phyloP scores from a whole-genome alignment of 35 echinoderm and acorn worm species.

The Stichopus chloronotus region DNA sequence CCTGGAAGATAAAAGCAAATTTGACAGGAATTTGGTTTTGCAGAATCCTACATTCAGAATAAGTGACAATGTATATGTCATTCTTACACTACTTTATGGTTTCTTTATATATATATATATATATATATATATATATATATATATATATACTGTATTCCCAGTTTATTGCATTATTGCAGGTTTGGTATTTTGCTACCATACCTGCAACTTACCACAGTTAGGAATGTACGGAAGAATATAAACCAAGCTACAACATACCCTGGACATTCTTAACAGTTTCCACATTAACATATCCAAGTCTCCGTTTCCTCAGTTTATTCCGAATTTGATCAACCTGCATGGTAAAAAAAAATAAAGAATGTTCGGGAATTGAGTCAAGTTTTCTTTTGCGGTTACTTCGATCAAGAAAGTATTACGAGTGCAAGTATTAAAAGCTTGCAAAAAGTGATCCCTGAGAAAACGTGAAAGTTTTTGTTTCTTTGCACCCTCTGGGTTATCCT shows the following conservation, averaged over 20 bases:
- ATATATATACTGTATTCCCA: not conserved
- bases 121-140: not conserved
- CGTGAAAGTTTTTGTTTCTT: not conserved
- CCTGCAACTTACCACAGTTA: too few species aligned
- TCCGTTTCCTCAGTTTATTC: constrained; percentile 60
- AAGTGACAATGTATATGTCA: too few species aligned
- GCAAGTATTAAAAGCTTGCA: not conserved
- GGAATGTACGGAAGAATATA: too few species aligned
- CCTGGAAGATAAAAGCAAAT: constrained; percentile 57
- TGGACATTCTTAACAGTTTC: constrained; percentile 83
- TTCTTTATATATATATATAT: not conserved
- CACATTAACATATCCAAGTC: constrained; percentile 62
- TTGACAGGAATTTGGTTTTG: not conserved
- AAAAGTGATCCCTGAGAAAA: not conserved
- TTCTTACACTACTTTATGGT: too few species aligned
- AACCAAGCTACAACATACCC: constrained; percentile 46
- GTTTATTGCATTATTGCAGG: too few species aligned
- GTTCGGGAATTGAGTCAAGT: not conserved
- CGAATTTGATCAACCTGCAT: constrained; percentile 85
- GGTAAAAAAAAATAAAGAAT: not conserved
- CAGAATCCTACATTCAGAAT: too few species aligned
- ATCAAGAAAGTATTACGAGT: not conserved
- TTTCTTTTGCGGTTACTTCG: not conserved
- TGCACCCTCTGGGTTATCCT: too few species aligned
- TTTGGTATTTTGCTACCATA: too few species aligned